Evolutionary conservation across 2,797 vertebrate genomes (phyloP), one percentile per base, ranked within the genome.

Genomic region (Coranthus polyacanthus): DNA sequence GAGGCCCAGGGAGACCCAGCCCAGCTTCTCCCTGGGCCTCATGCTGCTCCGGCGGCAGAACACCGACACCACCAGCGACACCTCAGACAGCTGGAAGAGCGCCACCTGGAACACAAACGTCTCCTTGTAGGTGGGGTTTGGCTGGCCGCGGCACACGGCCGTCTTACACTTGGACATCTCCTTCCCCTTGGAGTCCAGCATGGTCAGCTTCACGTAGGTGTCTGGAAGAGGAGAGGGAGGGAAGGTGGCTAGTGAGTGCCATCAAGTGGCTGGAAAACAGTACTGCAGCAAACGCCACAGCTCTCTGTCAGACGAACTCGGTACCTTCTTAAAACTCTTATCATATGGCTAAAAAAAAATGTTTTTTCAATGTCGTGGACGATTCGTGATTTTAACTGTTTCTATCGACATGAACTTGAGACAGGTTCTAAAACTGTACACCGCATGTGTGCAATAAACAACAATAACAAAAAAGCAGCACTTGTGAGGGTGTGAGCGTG

Each of bases 151-250:
- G 78, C 96, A 96, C 73, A 97, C 92, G 0, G 96, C 97, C 5
- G 97, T 99, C 89, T 97, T 97, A 79, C 95, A 97, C 86, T 96
- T 99, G 89, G 96, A 98, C 96, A 99, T 99, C 92, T 98, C 96
- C 84, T 98, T 98, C 57, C 97, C 98, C 93, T 98, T 97, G 17
- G 97, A 98, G 92, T 99, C 97, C 93, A 99, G 94, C 80, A 99
- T 95, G 9, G 95, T 96, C 83, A 99, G 86, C 88, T 98, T 99
- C 82, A 99, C 98, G 5, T 97, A 99, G 0, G 97, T 99, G 93
- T 99, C 97, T 99, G 92, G 16, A 86, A 75, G 71, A 57, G 29
- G 17, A 0, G 34, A 8, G 68, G 79, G 16, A 71, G 38, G 68
- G 26, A 2, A 16, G 20, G 16, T n/a, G 5, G 22, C 24, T 22